A percentile compares a stretch with the other conserved stretches of the same genome.
phyloP scores from a whole-genome alignment of 2,888 invertebrate species.

The Dasysyrphus tricinctus region DNA sequence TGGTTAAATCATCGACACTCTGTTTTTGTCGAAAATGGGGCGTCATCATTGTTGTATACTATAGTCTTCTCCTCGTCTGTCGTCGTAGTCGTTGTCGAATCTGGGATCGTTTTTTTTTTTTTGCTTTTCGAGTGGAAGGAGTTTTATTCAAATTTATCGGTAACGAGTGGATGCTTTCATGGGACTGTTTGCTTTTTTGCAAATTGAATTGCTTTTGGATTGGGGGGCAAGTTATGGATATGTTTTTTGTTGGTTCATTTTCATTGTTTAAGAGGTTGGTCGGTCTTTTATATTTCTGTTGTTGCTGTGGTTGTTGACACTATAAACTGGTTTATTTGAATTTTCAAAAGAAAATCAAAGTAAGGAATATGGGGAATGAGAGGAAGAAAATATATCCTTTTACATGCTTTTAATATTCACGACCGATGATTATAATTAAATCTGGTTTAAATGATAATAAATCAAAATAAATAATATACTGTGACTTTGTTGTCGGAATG shows the following conservation, averaged over 20 bases:
- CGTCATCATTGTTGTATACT: conserved; percentile 50
- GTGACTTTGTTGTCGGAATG: too few species aligned
- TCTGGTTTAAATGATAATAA: not conserved
- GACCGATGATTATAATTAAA: not conserved
- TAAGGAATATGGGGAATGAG: not conserved
- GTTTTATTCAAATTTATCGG: conserved; percentile 57
- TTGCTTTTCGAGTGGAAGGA: not conserved
- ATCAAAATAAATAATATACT: not conserved
- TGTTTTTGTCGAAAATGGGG: conserved; percentile 68
- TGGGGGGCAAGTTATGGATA: conserved; percentile 52
- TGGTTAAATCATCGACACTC: conserved; percentile 75
- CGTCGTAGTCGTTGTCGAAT: not conserved
- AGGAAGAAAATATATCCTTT: not conserved
- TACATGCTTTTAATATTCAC: conserved; percentile 1
- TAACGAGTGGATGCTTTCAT: conserved; percentile 54
- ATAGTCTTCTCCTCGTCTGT: not conserved
- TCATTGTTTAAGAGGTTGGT: conserved; percentile 22
- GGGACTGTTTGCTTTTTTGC: conserved; percentile 48
- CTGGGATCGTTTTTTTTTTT: conserved; percentile 8
- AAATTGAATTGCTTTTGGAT: conserved; percentile 46
- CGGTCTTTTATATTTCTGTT: conserved; percentile 7
- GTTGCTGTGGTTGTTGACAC: conserved; percentile 3
- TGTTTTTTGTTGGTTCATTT: conserved; percentile 28
- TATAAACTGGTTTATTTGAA: conserved; percentile 18
- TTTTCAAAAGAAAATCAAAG: not conserved